Base-by-base conservation (phyloP, 2,888 invertebrate species). In the Spodoptera picta region DNA sequence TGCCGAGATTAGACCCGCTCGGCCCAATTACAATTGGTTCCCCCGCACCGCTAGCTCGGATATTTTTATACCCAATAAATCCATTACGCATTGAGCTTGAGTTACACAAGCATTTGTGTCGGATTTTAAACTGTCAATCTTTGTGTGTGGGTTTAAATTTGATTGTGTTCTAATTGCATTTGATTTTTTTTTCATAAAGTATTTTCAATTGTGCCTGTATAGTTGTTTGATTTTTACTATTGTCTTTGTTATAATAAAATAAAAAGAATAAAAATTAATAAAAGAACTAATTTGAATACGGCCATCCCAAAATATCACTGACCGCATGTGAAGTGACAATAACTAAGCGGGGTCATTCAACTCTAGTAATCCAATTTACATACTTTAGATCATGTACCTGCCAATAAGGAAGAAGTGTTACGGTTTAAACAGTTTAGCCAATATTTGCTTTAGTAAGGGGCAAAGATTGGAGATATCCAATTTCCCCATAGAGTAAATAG, bases 11-110 rank as follows among this genome's bases (percentile, higher is more conserved):
- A 70, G 66, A 46, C 50, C 46, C 50, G 57, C 43, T 50, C 65
- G 73, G 47, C 54, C 73, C 65, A 69, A 69, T 74, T 68, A 76
- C 80, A 69, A 65, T 63, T 71, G 62, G 60, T 65, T 54, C 70
- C 50, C 63, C 59, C 50, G 60, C 60, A 47, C 60, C 55, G 31
- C 54, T 41, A 54, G 68, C 58, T 50, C 51, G 54, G 65, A 45
- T 78, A 80, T 80, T 69, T 78, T 76, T 78, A 51, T 68, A 66
- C 67, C 50, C 51, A 60, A 73, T 64, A 63, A 67, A 77, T 68
- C 67, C 63, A 77, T 75, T 75, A 74, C 52, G 49, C 50, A 67
- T 69, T 69, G 41, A 61, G n/a, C 52, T 61, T 56, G 65, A 57
- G 58, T 64, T 70, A 65, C 54, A 73, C 45, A 66, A 68, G 53